Percentiles rank a stretch among this genome's conserved stretches.
These are phyloP conservation scores for Pteromalus puparum DNA, from an alignment of 1,140 invertebrate genomes.

Conservation along the genomic window DNA sequence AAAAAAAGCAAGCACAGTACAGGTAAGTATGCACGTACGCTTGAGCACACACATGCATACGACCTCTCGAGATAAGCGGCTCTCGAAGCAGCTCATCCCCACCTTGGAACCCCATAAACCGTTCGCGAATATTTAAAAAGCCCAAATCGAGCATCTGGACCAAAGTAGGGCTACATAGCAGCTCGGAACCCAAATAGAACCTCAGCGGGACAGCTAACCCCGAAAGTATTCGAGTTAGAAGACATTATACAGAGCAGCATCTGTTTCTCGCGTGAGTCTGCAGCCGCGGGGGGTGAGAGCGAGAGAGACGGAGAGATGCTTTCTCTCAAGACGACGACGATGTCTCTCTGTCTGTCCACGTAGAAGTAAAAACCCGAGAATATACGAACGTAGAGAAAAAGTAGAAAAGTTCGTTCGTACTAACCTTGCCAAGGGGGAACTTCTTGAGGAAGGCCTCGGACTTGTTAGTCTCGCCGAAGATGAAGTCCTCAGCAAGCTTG, in stretches of 20 bases:
- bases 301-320: neutral
- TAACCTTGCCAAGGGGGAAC: constrained; percentile 95
- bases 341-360: no score
- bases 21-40: no score
- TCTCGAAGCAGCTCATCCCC: neutral
- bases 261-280: neutral
- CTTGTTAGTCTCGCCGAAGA: constrained; percentile 96
- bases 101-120: neutral
- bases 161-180: neutral
- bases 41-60: no score
- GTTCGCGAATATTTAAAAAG: neutral
- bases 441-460: constrained; percentile 90
- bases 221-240: neutral
- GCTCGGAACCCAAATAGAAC: neutral
- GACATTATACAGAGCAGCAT: neutral
- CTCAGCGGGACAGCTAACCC: neutral
- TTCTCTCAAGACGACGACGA: neutral
- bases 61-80: no score
- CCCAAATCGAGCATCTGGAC: neutral
- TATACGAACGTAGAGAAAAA: neutral
- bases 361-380: no score
- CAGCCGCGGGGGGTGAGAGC: no score
- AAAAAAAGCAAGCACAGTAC: no score
- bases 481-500: constrained; percentile 89
- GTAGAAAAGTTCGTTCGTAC: neutral